Evolutionary conservation across 2,797 vertebrate genomes (phyloP).

Genomic region (Hyperoplus lanceolatus): DNA sequence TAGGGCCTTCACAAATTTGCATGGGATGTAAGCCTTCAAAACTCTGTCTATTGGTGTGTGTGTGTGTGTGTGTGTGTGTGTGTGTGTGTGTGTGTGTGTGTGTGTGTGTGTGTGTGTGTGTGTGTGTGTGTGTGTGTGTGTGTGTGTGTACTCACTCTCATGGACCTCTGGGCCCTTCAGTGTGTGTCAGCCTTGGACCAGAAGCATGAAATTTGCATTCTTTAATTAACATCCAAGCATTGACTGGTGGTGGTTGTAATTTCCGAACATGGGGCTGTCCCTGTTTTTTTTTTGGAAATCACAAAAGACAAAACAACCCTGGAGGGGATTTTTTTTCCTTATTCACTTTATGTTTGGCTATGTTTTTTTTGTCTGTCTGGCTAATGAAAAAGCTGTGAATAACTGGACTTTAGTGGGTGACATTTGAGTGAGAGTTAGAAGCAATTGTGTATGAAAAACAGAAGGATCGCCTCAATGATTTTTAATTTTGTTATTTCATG

Average conservation of each 20-base stretch:
- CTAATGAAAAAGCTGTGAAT: constrained; percentile 58
- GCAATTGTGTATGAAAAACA: constrained; percentile 34
- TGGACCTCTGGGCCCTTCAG: constrained; percentile 76
- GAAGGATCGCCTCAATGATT: constrained; percentile 44
- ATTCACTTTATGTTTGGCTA: neutral
- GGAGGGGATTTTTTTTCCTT: constrained; percentile 60
- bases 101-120: constrained; percentile 61
- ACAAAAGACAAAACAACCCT: constrained; percentile 75
- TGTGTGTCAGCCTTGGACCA: constrained; percentile 83
- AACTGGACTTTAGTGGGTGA: constrained; percentile 72
- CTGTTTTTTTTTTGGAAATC: constrained; percentile 73
- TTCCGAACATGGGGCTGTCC: constrained; percentile 65
- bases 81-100: constrained; percentile 48
- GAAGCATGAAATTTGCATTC: constrained; percentile 86
- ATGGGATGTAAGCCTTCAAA: constrained; percentile 59
- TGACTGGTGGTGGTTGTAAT: constrained; percentile 81
- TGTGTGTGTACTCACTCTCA: constrained; percentile 40
- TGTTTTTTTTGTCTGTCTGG: constrained; percentile 9
- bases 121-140: neutral
- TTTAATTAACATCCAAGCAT: constrained; percentile 84
- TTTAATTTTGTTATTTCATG: constrained; percentile 40
- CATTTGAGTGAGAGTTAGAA: constrained; percentile 63
- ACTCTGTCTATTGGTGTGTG: constrained; percentile 37
- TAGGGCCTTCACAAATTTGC: constrained; percentile 55
- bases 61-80: constrained; percentile 3